Conservation (phyloP, 2,888 invertebrate species). For the Lasioglossum morio region DNA sequence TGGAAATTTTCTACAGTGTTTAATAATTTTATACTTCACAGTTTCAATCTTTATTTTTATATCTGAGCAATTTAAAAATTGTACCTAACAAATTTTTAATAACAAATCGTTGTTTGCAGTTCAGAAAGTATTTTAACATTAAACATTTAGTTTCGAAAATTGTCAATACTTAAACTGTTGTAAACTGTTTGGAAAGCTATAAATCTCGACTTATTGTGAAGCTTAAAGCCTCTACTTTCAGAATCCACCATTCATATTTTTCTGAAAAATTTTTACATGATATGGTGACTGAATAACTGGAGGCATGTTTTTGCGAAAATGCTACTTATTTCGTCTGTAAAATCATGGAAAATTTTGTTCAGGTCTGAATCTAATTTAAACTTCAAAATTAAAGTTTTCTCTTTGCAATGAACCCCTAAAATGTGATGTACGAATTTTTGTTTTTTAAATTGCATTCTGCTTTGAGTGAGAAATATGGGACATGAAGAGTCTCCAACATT, state of each 20-base stretch:
- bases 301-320: not conserved
- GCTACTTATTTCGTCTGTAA: not conserved
- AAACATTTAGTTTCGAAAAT: not conserved
- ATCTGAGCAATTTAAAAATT: too few relatives aligned
- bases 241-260: not conserved
- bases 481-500: too few relatives aligned
- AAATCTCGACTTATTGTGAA: not conserved
- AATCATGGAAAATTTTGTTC: not conserved
- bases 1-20: too few relatives aligned
- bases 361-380: not conserved
- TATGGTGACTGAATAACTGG: not conserved
- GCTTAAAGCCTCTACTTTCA: not conserved
- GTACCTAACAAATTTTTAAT: too few relatives aligned
- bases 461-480: too few relatives aligned
- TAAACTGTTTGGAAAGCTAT: not conserved
- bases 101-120: too few relatives aligned
- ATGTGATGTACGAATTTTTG: not conserved
- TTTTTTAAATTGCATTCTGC: not conserved
- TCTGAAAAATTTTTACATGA: not conserved
- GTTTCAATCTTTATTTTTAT: too few relatives aligned
- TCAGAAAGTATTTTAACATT: too few relatives aligned
- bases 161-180: not conserved
- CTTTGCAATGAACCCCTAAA: not conserved
- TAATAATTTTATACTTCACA: too few relatives aligned
- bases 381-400: not conserved